Conservation (phyloP, 1,140 invertebrate species). For the Akabosia matsudoensis region DNA sequence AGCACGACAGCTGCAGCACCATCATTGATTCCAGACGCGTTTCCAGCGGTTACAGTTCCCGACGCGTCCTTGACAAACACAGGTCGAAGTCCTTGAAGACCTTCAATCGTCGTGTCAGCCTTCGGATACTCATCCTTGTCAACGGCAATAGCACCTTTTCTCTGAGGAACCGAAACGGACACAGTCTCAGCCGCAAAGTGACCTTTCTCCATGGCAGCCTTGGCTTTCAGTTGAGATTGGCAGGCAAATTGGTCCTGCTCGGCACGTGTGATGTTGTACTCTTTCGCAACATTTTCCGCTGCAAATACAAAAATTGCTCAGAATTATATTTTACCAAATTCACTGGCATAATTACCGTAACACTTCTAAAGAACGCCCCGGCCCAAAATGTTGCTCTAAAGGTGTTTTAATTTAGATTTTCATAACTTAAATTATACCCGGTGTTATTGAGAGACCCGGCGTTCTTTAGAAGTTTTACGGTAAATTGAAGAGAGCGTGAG, state of each 20-base stretch:
- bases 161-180: conserved; percentile 57
- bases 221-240: conserved; percentile 68
- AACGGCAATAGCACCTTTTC: conserved; percentile 56
- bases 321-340: conserved; percentile 17
- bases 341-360: neutral
- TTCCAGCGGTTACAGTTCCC: conserved; percentile 74
- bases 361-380: too few relatives aligned
- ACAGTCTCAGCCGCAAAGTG: conserved; percentile 71
- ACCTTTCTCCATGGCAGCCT: conserved; percentile 62
- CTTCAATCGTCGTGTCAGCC: conserved; percentile 59
- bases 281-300: conserved; percentile 76
- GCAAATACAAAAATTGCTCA: conserved; percentile 38
- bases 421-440: neutral
- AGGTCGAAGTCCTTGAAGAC: conserved; percentile 61
- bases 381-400: too few relatives aligned
- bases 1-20: conserved; percentile 78
- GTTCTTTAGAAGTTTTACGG: too few relatives aligned
- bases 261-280: conserved; percentile 65
- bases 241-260: conserved; percentile 73
- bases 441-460: too few relatives aligned
- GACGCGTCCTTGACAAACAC: conserved; percentile 60
- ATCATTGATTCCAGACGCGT: conserved; percentile 80
- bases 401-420: too few relatives aligned
- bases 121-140: conserved; percentile 67
- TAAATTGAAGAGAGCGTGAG: too few relatives aligned